These are phyloP conservation scores for Euplagia quadripunctaria DNA, from an alignment of 2,888 invertebrate genomes.

Conservation along the genomic window DNA sequence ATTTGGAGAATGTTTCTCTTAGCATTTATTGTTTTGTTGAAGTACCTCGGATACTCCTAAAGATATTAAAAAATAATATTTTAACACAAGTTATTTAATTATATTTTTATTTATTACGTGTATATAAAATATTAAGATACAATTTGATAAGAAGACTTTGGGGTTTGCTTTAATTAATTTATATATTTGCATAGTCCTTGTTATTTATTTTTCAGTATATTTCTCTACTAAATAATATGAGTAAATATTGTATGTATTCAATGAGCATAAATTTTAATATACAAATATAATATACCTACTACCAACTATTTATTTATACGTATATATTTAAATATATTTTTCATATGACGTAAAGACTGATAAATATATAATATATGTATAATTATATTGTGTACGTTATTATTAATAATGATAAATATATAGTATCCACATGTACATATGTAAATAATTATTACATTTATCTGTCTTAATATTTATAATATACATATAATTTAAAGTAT, in stretches of 20 bases:
- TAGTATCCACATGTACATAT: slow-evolving; percentile 63
- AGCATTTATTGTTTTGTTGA: slow-evolving; percentile 51
- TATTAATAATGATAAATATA: slow-evolving; percentile 52
- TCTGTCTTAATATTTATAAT: slow-evolving; percentile 59
- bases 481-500: slow-evolving; percentile 57
- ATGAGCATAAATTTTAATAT: slow-evolving; percentile 34
- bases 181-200: slow-evolving; percentile 42
- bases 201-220: slow-evolving; percentile 32
- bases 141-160: slow-evolving; percentile 71
- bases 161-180: slow-evolving; percentile 78
- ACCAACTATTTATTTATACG: neutral
- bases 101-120: slow-evolving; percentile 54
- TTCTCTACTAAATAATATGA: slow-evolving; percentile 36
- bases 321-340: slow-evolving; percentile 19
- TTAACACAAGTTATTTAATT: slow-evolving; percentile 32
- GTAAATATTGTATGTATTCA: slow-evolving; percentile 48
- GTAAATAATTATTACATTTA: slow-evolving; percentile 75
- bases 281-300: slow-evolving; percentile 27
- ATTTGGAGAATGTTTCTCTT: slow-evolving; percentile 47
- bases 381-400: neutral
- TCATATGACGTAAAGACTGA: slow-evolving; percentile 47
- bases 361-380: slow-evolving; percentile 36
- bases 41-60: slow-evolving; percentile 74
- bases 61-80: slow-evolving; percentile 16
- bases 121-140: slow-evolving; percentile 35